Evolutionary conservation across 2,113 vertebrate genomes (phyloP).

Genomic region (Odocoileus hemionus): DNA sequence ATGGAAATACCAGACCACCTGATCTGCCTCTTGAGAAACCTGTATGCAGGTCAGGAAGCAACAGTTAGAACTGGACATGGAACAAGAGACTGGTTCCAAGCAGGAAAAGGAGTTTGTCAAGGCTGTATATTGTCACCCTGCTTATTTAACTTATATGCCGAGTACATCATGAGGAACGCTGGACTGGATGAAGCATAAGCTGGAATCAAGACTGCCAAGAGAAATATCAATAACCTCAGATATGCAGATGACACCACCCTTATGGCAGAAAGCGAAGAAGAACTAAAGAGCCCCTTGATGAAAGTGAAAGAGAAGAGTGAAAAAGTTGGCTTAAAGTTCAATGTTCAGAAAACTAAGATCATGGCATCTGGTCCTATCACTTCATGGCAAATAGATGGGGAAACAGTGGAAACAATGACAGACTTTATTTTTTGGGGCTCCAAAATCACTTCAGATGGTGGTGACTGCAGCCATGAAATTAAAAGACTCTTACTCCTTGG

Average conservation of each 20-base stretch:
- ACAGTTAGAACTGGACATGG: background rate
- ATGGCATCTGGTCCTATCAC: background rate
- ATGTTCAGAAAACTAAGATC: background rate
- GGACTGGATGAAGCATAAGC: background rate
- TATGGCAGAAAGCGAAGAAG: background rate
- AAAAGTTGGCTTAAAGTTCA: background rate
- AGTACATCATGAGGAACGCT: background rate
- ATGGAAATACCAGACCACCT: background rate
- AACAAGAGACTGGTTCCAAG: background rate
- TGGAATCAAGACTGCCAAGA: background rate
- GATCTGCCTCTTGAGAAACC: background rate
- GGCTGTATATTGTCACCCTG: background rate
- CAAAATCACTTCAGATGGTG: background rate
- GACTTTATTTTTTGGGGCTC: rapidly evolving
- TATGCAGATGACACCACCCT: background rate
- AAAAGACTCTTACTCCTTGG: background rate
- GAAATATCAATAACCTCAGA: background rate
- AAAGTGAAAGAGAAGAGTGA: background rate
- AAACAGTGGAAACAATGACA: background rate
- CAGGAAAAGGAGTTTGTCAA: background rate
- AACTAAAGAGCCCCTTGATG: background rate
- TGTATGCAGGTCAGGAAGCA: background rate
- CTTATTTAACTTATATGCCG: background rate
- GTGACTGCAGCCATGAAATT: background rate
- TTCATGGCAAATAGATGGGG: background rate